Evolutionary conservation across 2,888 invertebrate genomes (phyloP), one percentile per base, ranked within the genome.

Genomic region (Meiosimyza decipiens): DNA sequence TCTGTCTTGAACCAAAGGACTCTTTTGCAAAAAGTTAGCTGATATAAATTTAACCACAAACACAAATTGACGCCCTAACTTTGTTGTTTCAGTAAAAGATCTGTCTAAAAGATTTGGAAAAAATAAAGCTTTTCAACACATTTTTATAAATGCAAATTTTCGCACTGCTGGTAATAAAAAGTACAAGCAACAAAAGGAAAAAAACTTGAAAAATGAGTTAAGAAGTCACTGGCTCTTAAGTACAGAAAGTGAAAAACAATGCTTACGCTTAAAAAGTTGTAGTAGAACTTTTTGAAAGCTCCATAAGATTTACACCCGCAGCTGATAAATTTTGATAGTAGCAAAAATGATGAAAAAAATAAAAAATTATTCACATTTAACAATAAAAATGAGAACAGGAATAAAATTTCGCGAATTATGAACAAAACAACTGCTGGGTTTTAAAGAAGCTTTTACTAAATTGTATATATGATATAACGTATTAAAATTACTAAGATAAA

Each of bases 91-190:
- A 40, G 40, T 40, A 40, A 40, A 40, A 59, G 50, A 49, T 18
- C 68, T 59, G 67, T 67, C 67, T 67, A 55, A 55, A 47, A 67
- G 55, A 67, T 67, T 50, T 15, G 64, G 3, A 5, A 57, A 57
- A 9, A 6, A 12, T 16, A 64, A 49, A 64, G 64, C 47, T 64
- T 40, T 64, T 64, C 64, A 64, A 50, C 64, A 50, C 50, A 22
- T 18, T 64, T 40, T 64, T 64, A 64, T 40, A 64, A 64, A 64
- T 64, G 64, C 64, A 64, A 64, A 64, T 64, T 64, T 62, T 15
- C 2, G 15, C 28, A 12, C 57, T 57, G 13, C 13, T 47, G 18
- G 16, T 50, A 16, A 49, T 50, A n/a, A 50, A 18, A 9, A 50
- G 50, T 28, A 59, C 1, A 62, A 15, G 16, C 4, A 2, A 64